These are phyloP conservation scores for Ciconia boyciana DNA, from an alignment of 2,113 vertebrate genomes.

Conservation along the genomic window DNA sequence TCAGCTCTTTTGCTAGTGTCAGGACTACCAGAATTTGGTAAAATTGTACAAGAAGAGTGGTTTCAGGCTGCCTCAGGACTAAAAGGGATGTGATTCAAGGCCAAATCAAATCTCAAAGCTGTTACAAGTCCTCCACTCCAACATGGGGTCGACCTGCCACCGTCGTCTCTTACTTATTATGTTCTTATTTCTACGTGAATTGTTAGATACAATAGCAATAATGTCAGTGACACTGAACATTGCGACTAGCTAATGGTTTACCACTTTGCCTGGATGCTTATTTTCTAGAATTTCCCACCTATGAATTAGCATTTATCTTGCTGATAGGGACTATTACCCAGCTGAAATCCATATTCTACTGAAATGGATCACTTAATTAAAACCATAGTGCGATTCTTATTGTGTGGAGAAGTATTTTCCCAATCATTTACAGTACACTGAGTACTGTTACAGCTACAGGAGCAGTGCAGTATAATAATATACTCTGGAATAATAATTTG, in stretches of 20 bases:
- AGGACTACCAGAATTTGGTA: background rate
- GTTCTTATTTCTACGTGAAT: background rate
- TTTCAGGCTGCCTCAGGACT: background rate
- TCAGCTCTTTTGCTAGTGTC: background rate
- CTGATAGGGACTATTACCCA: slow-evolving; percentile 37
- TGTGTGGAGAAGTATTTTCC: slow-evolving; percentile 11
- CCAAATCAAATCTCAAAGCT: background rate
- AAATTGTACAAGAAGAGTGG: background rate
- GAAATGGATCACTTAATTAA: slow-evolving; percentile 61
- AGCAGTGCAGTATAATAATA: slow-evolving; percentile 22
- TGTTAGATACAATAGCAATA: background rate
- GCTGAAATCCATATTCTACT: slow-evolving; percentile 43
- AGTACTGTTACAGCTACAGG: background rate
- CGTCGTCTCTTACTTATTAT: background rate
- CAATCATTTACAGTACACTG: slow-evolving; percentile 16
- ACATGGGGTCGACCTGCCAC: background rate
- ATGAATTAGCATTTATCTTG: slow-evolving; percentile 50
- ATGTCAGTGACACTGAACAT: background rate
- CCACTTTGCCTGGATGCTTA: slow-evolving; percentile 15
- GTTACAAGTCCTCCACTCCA: background rate
- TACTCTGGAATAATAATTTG: slow-evolving; percentile 23
- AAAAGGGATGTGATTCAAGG: background rate
- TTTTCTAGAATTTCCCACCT: slow-evolving; percentile 37
- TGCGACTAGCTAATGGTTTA: background rate
- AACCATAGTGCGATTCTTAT: background rate